Conservation (phyloP, 2,797 vertebrate genomes). For the Xerus rutilus region DNA sequence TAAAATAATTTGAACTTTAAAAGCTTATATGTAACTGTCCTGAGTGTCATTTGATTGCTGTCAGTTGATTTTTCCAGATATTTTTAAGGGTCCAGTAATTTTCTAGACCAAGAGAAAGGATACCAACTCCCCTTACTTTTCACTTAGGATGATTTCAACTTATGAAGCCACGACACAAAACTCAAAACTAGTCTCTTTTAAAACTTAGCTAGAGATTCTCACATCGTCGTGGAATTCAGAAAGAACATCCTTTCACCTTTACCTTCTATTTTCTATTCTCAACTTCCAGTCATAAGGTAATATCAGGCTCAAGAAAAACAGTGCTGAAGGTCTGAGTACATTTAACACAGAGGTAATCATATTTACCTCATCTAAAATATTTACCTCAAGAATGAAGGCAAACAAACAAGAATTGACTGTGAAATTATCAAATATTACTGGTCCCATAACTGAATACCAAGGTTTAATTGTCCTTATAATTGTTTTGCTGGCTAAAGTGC, state of each 20-base stretch:
- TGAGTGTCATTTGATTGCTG: neutral
- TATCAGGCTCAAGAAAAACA: neutral
- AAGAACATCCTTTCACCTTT: neutral
- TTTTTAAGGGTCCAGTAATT: neutral
- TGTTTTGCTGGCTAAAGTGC: conserved; percentile 21
- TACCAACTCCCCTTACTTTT: neutral
- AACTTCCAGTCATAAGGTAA: neutral
- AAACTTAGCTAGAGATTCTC: neutral
- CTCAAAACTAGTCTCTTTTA: neutral
- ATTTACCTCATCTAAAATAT: conserved; percentile 20
- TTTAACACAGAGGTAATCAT: conserved; percentile 23
- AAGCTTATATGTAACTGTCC: neutral
- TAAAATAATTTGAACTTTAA: conserved; percentile 4
- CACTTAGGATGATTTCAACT: neutral
- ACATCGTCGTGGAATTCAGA: neutral
- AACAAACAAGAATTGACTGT: conserved; percentile 5
- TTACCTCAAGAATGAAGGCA: conserved; percentile 11
- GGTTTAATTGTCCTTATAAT: conserved; percentile 57
- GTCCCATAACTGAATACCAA: neutral
- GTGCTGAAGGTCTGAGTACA: neutral
- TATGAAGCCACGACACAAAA: conserved; percentile 18
- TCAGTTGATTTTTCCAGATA: neutral
- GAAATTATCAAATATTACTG: conserved; percentile 35
- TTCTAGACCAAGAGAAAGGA: neutral
- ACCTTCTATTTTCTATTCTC: neutral